Evolutionary conservation across 2,797 vertebrate genomes (phyloP), one percentile per base, ranked within the genome.

Genomic region (Poecilia wingei): DNA sequence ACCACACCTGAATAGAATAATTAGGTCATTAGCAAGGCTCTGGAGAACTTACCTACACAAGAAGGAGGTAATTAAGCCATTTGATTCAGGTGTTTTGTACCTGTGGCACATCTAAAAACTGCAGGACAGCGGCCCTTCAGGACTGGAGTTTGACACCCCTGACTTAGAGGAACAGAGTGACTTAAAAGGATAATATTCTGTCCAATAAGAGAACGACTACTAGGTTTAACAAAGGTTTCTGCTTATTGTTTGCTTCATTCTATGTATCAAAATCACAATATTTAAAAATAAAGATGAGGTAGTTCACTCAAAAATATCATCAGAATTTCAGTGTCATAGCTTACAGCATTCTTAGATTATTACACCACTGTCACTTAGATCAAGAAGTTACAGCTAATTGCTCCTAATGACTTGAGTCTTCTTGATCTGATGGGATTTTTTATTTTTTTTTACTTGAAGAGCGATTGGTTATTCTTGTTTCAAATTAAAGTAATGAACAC

Each of bases 401-500:
- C 33, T 59, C 57, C 51, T 61, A 36, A 74, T 53, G 64, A 39
- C 14, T 43, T 41, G 41, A 64, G 47, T 77, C 20, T 4, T 69
- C 14, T 47, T 22, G 46, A 41, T 49, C 14, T 18, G 55, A 76
- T n/a, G 25, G 53, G 53, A 55, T n/a, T 55, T n/a, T 51, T 43
- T 10, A 41, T 36, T 47, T 76, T 78, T 25, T 31, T 57, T 46
- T 28, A 51, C 66, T 49, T 64, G 12, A 71, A 55, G 72, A 55
- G 72, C 33, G 61, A 43, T 45, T 43, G 46, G 46, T 75, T 53
- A 61, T 25, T 47, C 59, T 74, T 36, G 16, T 76, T 80, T 72
- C 49, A 59, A 0, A 3, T 77, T 75, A 78, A 39, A 25, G 8
- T 39, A 22, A 61, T 22, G 25, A 77, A 41, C 9, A 72, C 43